A percentile compares a stretch with the other conserved stretches of the same genome.
Evolutionary conservation across 2,797 vertebrate genomes (phyloP).

Genomic region (Meda fulgida): DNA sequence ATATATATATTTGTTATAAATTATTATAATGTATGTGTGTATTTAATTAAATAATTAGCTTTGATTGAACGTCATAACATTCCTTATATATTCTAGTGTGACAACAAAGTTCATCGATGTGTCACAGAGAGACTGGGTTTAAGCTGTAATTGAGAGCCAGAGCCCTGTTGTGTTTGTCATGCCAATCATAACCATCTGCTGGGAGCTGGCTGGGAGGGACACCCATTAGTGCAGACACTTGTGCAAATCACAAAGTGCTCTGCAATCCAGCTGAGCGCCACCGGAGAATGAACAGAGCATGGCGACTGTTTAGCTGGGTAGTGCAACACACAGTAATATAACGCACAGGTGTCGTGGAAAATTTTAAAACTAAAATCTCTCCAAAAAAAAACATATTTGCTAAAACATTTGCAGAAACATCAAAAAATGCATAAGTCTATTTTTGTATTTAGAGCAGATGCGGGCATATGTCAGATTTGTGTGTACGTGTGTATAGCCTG

Average conservation of each 20-base stretch:
- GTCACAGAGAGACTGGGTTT: conserved; percentile 59
- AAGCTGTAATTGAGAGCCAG: conserved; percentile 67
- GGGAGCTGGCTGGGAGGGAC: conserved; percentile 61
- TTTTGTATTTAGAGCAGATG: conserved; percentile 25
- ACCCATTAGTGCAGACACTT: conserved; percentile 64
- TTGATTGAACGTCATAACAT: conserved; percentile 50
- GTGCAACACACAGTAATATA: conserved; percentile 19
- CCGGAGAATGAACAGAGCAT: conserved; percentile 55
- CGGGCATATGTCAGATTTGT: background rate
- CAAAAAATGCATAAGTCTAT: background rate
- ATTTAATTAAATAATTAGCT: conserved; percentile 3
- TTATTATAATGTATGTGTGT: too few species aligned
- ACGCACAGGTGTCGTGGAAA: conserved; percentile 7
- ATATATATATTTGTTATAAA: background rate
- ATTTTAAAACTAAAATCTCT: background rate
- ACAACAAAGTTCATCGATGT: conserved; percentile 48
- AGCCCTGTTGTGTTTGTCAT: conserved; percentile 67
- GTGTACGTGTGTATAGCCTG: conserved; percentile 8
- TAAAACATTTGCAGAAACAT: conserved; percentile 2
- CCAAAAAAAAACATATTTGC: background rate
- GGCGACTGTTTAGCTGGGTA: conserved; percentile 33
- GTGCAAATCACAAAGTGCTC: conserved; percentile 65
- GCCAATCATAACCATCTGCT: conserved; percentile 64
- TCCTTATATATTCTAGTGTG: background rate
- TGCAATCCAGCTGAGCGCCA: conserved; percentile 62